Evolutionary conservation across 2,113 vertebrate genomes (phyloP).

Genomic region (Progne subis): DNA sequence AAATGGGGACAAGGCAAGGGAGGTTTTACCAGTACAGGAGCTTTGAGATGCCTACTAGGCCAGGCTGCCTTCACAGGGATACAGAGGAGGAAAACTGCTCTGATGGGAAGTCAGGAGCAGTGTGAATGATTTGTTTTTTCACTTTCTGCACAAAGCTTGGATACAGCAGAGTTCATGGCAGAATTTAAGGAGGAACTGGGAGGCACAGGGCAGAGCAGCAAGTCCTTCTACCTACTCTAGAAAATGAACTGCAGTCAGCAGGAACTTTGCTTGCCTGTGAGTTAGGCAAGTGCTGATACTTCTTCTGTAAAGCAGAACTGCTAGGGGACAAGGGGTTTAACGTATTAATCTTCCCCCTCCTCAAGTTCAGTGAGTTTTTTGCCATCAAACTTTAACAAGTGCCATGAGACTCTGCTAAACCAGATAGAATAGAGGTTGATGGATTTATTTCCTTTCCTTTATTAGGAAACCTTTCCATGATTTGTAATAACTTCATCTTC

Average conservation of each 20-base stretch:
- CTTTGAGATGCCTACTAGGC: background rate
- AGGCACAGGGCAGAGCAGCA: background rate
- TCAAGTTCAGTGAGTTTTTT: background rate
- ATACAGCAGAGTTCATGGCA: background rate
- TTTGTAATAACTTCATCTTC: background rate
- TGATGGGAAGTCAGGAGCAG: background rate
- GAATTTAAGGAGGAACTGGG: background rate
- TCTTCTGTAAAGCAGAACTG: background rate
- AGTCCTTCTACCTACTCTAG: background rate
- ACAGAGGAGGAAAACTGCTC: background rate
- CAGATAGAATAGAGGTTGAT: background rate
- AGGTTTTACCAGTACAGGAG: background rate
- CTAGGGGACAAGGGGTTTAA: background rate
- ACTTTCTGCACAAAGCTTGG: background rate
- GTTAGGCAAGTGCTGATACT: background rate
- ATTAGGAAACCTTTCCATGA: background rate
- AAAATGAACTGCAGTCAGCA: background rate
- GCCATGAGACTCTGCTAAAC: background rate
- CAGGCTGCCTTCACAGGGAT: background rate
- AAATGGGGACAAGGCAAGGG: background rate
- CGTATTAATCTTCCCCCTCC: background rate
- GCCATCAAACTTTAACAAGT: conserved; percentile 12
- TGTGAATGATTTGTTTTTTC: background rate
- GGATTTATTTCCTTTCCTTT: background rate
- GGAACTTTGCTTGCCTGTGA: background rate